Conservation (phyloP, 1,140 invertebrate species). For the Drosophila rhopaloa region DNA sequence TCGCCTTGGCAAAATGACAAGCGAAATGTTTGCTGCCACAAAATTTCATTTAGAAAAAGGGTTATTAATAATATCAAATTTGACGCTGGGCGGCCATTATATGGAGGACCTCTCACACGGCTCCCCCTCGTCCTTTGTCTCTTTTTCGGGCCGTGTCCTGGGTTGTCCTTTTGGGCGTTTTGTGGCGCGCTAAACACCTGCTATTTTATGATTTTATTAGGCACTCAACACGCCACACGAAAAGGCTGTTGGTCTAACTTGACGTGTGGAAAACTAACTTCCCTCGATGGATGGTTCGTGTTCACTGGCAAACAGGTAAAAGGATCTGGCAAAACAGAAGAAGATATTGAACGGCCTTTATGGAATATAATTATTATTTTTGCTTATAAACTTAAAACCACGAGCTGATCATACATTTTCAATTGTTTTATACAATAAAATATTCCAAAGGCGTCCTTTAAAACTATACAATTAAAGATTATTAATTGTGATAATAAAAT, state of each 20-base stretch:
- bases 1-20: slow-evolving; percentile 70
- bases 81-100: slow-evolving; percentile 68
- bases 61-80: slow-evolving; percentile 81
- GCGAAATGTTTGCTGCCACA: slow-evolving; percentile 76
- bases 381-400: too few relatives aligned
- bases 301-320: slow-evolving; percentile 1
- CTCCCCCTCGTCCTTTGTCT: slow-evolving; percentile 12
- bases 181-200: slow-evolving; percentile 75
- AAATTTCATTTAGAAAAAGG: slow-evolving; percentile 81
- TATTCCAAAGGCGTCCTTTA: too few relatives aligned
- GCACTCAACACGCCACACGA: slow-evolving; percentile 75
- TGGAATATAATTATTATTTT: too few relatives aligned
- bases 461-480: too few relatives aligned
- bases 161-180: slow-evolving; percentile 52
- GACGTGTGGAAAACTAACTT: slow-evolving; percentile 41
- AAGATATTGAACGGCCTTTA: neutral
- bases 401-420: too few relatives aligned
- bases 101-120: neutral
- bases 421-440: too few relatives aligned
- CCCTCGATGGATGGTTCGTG: slow-evolving; percentile 12
- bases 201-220: slow-evolving; percentile 81
- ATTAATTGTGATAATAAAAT: too few relatives aligned
- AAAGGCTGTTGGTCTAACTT: slow-evolving; percentile 7
- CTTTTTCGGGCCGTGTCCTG: slow-evolving; percentile 14
- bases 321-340: neutral